phyloP scores from a whole-genome alignment of 2,113 vertebrate genomes.

The Pollimyrus isidori region DNA sequence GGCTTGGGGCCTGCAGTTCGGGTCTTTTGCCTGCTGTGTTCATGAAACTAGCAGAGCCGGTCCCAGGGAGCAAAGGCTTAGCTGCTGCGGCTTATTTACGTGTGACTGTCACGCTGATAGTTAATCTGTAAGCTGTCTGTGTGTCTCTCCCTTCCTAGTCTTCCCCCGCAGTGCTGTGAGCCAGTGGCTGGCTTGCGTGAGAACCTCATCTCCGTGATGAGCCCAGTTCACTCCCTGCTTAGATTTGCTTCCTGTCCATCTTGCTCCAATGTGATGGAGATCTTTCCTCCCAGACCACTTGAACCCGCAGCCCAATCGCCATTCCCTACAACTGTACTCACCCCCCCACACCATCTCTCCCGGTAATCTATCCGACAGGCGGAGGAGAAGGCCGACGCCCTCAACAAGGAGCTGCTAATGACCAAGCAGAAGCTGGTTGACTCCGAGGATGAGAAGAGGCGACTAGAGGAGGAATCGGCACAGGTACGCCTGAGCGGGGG shows the following conservation, averaged over 20 bases:
- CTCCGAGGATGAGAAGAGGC: constrained; percentile 90
- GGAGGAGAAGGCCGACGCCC: constrained; percentile 90
- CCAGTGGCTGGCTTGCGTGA: neutral
- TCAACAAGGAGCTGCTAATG: constrained; percentile 95
- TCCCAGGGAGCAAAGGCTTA: neutral
- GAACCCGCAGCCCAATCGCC: neutral
- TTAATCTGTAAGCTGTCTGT: neutral
- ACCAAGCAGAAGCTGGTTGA: constrained; percentile 97
- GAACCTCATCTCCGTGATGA: neutral
- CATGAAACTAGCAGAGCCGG: neutral
- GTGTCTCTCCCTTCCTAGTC: neutral
- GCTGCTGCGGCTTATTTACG: neutral
- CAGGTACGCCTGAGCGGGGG: constrained; percentile 64
- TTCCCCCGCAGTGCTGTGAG: neutral
- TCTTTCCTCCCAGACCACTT: neutral
- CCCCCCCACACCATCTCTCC: neutral
- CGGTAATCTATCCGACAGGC: constrained; percentile 56
- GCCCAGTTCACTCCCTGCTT: neutral
- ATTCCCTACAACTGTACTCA: neutral
- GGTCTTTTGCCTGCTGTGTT: neutral
- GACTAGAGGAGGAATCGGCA: constrained; percentile 86
- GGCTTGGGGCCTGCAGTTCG: neutral
- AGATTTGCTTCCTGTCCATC: neutral
- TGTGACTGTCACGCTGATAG: neutral
- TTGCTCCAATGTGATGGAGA: neutral